Base-by-base conservation (phyloP, 2,888 invertebrate species). In the Abrostola tripartita region DNA sequence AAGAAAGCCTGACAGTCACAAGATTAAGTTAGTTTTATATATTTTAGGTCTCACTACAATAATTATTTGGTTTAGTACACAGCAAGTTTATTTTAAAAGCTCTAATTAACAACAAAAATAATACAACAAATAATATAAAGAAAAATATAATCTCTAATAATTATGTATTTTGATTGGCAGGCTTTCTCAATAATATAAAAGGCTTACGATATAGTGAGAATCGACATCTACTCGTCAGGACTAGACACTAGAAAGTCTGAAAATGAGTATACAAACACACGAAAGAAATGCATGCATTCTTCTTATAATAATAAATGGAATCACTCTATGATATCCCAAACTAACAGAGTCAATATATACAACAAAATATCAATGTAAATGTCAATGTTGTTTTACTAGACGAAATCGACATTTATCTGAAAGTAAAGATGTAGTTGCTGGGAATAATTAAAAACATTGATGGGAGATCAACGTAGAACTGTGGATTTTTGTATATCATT, bases 231-330 rank as follows among this genome's bases (percentile, higher is more conserved):
- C 89, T 89, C 87, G 85, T 88, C 89, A 90, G 88, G 93, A 94
- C 94, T 94, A 94, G 94, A 93, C 88, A 90, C 91, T 92, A 92
- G 84, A 87, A 89, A 89, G 87, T 90, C 87, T 88, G 90, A 91
- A 90, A 90, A 91, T 91, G 92, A 93, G 89, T 92, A 89, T 84
- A 92, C 93, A 92, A 88, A 91, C 93, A 94, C 90, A 92, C 93
- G 65, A 88, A 88, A 93, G 92, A 94, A 94, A 94, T 94, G 92
- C 94, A 94, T 89, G 92, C 94, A 94, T 92, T 90, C 93, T 87
- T 90, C 93, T 93, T 93, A 94, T 85, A 63, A 77, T 71, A 92
- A 89, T 91, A 94, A 93, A 94, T 94, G 94, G 94, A 94, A 94
- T 94, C 94, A 91, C 91, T 90, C 90, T 88, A 88, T 90, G 91